A percentile compares a stretch with the other conserved stretches of the same genome.
Conservation (phyloP, 2,888 invertebrate genomes). For the Drosophila cyrtoloma region DNA sequence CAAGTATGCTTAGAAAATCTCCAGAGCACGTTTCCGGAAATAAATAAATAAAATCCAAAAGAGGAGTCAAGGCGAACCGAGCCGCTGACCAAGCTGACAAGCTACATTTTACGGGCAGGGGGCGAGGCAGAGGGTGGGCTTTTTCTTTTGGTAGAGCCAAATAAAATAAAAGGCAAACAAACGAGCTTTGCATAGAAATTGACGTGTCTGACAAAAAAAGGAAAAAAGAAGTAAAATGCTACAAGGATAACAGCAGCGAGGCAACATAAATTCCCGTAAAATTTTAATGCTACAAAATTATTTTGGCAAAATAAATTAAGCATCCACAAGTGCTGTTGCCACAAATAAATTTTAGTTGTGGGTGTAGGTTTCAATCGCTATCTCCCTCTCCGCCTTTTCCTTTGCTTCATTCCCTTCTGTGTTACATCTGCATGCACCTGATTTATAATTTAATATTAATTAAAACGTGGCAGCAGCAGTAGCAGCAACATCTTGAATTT, state of each 20-base stretch:
- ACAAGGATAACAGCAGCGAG: conserved; percentile 15
- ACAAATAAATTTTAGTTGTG: conserved; percentile 41
- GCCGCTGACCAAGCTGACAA: conserved; percentile 23
- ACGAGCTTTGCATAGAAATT: conserved; percentile 66
- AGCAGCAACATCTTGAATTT: conserved; percentile 21
- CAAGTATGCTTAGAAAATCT: conserved; percentile 66
- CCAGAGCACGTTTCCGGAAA: conserved; percentile 78
- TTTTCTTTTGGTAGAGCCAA: conserved; percentile 3
- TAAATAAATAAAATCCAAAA: conserved; percentile 78
- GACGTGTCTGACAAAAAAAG: conserved; percentile 48
- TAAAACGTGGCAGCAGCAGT: conserved; percentile 51
- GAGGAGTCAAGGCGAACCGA: conserved; percentile 36
- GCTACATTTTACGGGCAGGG: conserved; percentile 15
- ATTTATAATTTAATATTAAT: conserved; percentile 78
- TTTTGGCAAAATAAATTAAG: conserved; percentile 44
- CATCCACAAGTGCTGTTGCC: conserved; percentile 34
- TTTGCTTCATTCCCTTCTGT: conserved; percentile 7
- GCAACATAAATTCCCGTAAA: conserved; percentile 65
- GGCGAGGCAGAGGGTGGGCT: not conserved
- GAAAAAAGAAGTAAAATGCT: not conserved
- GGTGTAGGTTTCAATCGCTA: not conserved
- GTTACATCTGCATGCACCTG: conserved; percentile 49
- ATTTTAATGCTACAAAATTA: conserved; percentile 72
- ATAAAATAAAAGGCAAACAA: conserved; percentile 54
- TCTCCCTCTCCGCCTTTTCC: not conserved